Evolutionary conservation across 37 sponge, comb jelly and placozoan species (phyloP), one percentile per base, ranked within the genome.

Genomic region (Halisarca cf. caerulea): DNA sequence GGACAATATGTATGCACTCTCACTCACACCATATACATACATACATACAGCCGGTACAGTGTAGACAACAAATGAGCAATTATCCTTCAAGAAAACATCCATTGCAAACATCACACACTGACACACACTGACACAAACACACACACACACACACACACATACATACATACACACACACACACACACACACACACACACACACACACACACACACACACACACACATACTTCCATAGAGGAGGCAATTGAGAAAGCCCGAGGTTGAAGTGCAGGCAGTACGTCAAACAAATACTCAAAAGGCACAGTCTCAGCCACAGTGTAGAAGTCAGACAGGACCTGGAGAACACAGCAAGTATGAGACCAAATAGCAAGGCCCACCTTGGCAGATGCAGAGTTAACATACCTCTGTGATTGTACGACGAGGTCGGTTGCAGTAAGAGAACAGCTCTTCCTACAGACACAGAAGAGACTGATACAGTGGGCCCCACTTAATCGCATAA

Each of bases 171-270:
- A 47, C 9, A 14, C 51, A 47, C 51, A 47, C 51, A 47, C 51
- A 47, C 51, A 14, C 51, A 47, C 51, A 47, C 11, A 47, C n/a
- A 47, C 51, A 47, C 51, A 47, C 51, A 47, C 51, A 47, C 51
- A 47, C 51, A 47, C 51, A 47, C 51, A 47, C 51, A 47, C 51
- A 47, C 51, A 47, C 17, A 25, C 35, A 59, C 20, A 51, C 36
- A 40, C 24, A 79, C 81, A 17, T 18, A 92, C 92, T 39, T 51
- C 58, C 78, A 87, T 82, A 14, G 94, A 89, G 1, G 99, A 99
- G 30, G 99, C 97, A 64, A 99, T 99, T 35, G 97, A 96, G 91
- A 99, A 99, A 3, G 97, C 95, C 45, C 99, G 79, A 7, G 99
- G 94, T 66, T 91, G 96, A 41, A 99, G 94, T 6, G 90, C 43